A percentile compares a stretch with the other conserved stretches of the same genome.
These are phyloP conservation scores for Nemoura dubitans DNA, from an alignment of 2,888 invertebrate genomes.

Conservation along the genomic window DNA sequence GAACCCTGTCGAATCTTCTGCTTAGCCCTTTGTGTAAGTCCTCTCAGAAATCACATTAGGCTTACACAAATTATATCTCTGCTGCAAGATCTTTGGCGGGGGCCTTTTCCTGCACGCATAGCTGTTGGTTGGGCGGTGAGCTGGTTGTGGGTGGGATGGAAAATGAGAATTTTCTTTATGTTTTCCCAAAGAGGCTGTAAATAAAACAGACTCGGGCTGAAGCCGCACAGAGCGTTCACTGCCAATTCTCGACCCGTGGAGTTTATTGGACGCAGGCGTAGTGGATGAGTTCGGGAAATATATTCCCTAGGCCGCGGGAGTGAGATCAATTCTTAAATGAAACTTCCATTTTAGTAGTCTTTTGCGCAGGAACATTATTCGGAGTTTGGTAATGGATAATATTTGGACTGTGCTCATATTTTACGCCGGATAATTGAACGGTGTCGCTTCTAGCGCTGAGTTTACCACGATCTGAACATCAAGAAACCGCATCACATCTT, in stretches of 20 bases:
- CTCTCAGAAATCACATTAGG: background rate
- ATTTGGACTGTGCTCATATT: no score
- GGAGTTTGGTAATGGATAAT: no score
- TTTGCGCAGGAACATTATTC: background rate
- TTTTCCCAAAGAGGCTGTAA: background rate
- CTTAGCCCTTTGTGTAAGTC: background rate
- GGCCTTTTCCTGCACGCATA: background rate
- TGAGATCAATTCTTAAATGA: background rate
- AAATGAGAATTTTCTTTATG: slow-evolving; percentile 7
- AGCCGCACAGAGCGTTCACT: background rate
- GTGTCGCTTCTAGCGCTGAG: no score
- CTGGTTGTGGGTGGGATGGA: background rate
- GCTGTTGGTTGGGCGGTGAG: background rate
- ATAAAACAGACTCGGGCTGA: background rate
- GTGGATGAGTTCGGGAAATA: background rate
- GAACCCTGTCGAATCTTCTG: background rate
- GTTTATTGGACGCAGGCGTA: background rate
- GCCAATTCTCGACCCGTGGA: background rate
- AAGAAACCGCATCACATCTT: no score
- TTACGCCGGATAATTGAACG: background rate
- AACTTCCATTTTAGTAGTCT: background rate
- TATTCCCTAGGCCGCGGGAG: background rate
- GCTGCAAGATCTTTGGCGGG: background rate
- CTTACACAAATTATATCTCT: background rate
- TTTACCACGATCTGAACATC: no score